Evolutionary conservation across 2,113 vertebrate genomes (phyloP), one percentile per base, ranked within the genome.

Genomic region (Turnix velox): DNA sequence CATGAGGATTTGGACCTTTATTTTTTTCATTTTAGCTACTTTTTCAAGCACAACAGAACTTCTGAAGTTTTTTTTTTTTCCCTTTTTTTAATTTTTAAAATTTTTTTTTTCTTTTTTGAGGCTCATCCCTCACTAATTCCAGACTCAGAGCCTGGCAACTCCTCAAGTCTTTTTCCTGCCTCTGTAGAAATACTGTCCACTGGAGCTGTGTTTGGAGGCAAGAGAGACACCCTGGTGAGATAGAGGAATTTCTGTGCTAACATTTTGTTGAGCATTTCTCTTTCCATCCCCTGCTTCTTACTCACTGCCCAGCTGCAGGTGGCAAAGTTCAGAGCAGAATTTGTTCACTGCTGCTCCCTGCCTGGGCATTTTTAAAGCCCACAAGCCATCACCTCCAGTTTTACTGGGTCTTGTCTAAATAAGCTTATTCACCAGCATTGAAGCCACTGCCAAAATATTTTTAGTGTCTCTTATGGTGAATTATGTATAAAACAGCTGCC

Each of bases 21-120:
- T 84, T 96, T 95, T n/a, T n/a, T 96, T 95, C 63, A 85, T 94
- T 95, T 94, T 91, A 87, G 84, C 63, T 96, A 84, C 67, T 93
- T 95, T 95, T 96, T 95, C 89, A 94, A 96, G 89, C 92, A 96
- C 91, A 91, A 91, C 84, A 92, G 91, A 71, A 90, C 89, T 93
- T 87, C 92, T 96, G 94, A 94, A 82, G 69, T 81, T 94, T 94
- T 61, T 37, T 59, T 59, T 39, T 61, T 57, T 57, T 57, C 35
- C 33, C 22, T 33, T 33, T 57, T 33, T 24, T 23, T 35, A n/a
- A n/a, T n/a, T n/a, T n/a, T n/a, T n/a, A n/a, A n/a, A n/a, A n/a
- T n/a, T n/a, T 57, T 57, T 57, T 33, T 33, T 33, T 57, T 33
- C 16, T 23, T 35, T 58, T 84, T 76, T 83, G 94, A 92, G 84